phyloP scores from a whole-genome alignment of 1,140 invertebrate species.

The Agrilus planipennis region DNA sequence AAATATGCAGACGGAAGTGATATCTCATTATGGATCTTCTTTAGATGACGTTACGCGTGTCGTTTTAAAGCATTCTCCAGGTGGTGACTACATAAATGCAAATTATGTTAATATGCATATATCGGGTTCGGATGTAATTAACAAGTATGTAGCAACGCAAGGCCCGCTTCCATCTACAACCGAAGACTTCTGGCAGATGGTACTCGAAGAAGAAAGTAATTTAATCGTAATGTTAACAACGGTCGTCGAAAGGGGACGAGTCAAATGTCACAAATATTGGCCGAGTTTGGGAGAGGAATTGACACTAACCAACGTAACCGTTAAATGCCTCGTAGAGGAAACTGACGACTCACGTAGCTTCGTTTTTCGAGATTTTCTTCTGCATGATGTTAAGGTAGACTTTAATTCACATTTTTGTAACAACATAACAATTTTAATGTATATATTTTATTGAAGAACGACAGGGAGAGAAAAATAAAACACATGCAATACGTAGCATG shows the following conservation, averaged over 20 bases:
- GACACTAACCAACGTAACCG: conserved; percentile 51
- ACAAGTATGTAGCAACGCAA: conserved; percentile 96
- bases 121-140: conserved; percentile 80
- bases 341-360: conserved; percentile 64
- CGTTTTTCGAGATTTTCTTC: conserved; percentile 78
- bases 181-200: conserved; percentile 95
- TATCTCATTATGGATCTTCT: conserved; percentile 27
- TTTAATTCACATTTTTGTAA: too few species aligned
- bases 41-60: conserved; percentile 89
- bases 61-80: conserved; percentile 58
- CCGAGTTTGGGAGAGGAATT: conserved; percentile 67
- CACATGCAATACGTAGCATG: conserved; percentile 82
- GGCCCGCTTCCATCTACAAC: conserved; percentile 82
- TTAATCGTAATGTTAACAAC: conserved; percentile 95
- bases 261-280: conserved; percentile 99
- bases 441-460: conserved; percentile 26
- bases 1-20: background rate
- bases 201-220: conserved; percentile 82
- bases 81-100: conserved; percentile 96
- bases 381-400: conserved; percentile 69
- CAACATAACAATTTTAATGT: conserved; percentile 10
- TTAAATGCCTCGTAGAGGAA: conserved; percentile 73
- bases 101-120: conserved; percentile 98
- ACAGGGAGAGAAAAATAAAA: conserved; percentile 41
- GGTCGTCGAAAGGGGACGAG: conserved; percentile 79